Conservation (phyloP, 2,888 invertebrate species). For the Oscheius myriophilus region DNA sequence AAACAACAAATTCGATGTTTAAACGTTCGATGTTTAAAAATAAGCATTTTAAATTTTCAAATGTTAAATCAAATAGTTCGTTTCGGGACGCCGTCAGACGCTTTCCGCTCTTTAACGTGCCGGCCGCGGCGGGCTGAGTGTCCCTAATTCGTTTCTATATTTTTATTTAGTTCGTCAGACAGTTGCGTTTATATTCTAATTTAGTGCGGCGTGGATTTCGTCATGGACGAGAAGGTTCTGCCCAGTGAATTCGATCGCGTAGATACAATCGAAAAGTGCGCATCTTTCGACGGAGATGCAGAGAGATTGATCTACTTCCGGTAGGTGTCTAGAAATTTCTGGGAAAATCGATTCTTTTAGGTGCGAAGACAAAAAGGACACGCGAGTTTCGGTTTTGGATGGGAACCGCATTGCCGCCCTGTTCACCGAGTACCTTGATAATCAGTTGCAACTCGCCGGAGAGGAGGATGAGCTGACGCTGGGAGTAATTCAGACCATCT, state of each 20-base stretch:
- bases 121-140: too few relatives aligned
- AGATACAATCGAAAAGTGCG: slow-evolving; percentile 72
- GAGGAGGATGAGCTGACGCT: slow-evolving; percentile 77
- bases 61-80: too few relatives aligned
- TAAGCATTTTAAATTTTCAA: too few relatives aligned
- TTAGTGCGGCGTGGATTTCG: slow-evolving; percentile 95
- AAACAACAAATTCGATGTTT: too few relatives aligned
- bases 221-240: slow-evolving; percentile 85
- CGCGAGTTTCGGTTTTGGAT: slow-evolving; percentile 79
- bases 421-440: slow-evolving; percentile 69
- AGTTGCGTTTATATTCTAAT: too few relatives aligned
- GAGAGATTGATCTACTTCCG: slow-evolving; percentile 93
- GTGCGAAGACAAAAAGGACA: background rate
- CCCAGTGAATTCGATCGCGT: slow-evolving; percentile 74
- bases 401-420: slow-evolving; percentile 95
- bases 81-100: too few relatives aligned
- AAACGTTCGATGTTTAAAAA: too few relatives aligned
- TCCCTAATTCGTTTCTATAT: too few relatives aligned
- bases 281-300: slow-evolving; percentile 95
- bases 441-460: slow-evolving; percentile 36
- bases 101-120: too few relatives aligned
- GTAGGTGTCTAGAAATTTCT: too few relatives aligned
- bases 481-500: slow-evolving; percentile 95
- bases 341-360: too few relatives aligned
- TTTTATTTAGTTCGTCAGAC: too few relatives aligned